phyloP scores from a whole-genome alignment of 2,797 vertebrate species.

The Hyperoplus immaculatus region DNA sequence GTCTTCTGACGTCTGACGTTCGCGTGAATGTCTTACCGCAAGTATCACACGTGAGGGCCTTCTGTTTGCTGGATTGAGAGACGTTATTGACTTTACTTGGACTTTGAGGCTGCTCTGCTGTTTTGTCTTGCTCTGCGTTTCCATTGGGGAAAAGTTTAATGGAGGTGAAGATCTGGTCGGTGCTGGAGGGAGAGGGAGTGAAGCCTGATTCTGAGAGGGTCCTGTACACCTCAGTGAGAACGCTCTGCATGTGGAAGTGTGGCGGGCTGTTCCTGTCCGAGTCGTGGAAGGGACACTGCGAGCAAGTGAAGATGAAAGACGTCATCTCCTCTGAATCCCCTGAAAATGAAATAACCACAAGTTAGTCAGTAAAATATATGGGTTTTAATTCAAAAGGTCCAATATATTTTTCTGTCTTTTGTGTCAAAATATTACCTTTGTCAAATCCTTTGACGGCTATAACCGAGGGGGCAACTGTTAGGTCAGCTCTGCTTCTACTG shows the following conservation, averaged over 20 bases:
- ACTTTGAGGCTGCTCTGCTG: background rate
- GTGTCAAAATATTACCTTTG: conserved; percentile 58
- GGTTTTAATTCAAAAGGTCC: background rate
- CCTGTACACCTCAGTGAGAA: conserved; percentile 65
- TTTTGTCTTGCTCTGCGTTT: background rate
- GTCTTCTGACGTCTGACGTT: conserved; percentile 82
- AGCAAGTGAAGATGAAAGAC: conserved; percentile 80
- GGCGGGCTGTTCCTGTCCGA: conserved; percentile 58
- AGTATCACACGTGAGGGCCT: conserved; percentile 70
- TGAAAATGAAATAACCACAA: conserved; percentile 26
- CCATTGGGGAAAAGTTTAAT: conserved; percentile 77
- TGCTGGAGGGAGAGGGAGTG: conserved; percentile 59
- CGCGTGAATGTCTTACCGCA: conserved; percentile 84
- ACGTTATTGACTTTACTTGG: background rate
- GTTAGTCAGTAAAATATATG: background rate
- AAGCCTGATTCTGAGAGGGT: conserved; percentile 58
- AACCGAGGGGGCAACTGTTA: conserved; percentile 49
- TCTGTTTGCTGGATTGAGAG: conserved; percentile 36
- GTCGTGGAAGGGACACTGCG: conserved; percentile 74
- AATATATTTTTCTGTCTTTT: background rate
- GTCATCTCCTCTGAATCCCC: conserved; percentile 62
- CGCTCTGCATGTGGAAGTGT: conserved; percentile 79
- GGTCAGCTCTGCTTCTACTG: conserved; percentile 61
- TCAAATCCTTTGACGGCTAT: conserved; percentile 73
- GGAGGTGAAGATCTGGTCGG: conserved; percentile 79